Evolutionary conservation across 2,888 invertebrate genomes (phyloP).

Genomic region (Anorthoa munda): DNA sequence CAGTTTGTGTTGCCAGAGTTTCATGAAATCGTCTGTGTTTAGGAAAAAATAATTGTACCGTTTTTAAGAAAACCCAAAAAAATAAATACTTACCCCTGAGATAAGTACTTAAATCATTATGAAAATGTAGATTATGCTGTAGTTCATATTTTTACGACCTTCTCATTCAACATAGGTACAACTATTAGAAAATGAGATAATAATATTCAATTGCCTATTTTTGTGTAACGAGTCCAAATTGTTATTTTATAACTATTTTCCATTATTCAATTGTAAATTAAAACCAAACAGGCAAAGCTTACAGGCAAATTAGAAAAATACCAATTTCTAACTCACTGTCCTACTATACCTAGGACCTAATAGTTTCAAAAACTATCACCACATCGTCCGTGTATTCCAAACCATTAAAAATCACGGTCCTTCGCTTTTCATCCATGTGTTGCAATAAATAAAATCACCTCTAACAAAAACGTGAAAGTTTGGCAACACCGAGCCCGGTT

Average conservation of each 20-base stretch:
- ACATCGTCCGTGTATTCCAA: background rate
- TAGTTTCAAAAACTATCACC: background rate
- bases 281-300: background rate
- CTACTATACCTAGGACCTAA: background rate
- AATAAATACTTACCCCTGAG: too few relatives aligned
- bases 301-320: background rate
- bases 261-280: background rate
- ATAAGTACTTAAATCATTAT: too few relatives aligned
- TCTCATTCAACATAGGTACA: too few relatives aligned
- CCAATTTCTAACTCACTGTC: background rate
- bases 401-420: conserved; percentile 12
- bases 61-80: background rate
- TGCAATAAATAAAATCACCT: conserved; percentile 27
- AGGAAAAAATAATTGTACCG: background rate
- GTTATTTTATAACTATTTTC: background rate
- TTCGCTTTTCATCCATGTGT: conserved; percentile 2
- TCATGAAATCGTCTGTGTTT: conserved; percentile 1
- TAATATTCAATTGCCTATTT: background rate
- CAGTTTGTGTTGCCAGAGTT: conserved; percentile 37
- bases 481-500: conserved; percentile 42
- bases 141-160: background rate
- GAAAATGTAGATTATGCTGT: background rate
- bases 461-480: conserved; percentile 12
- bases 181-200: too few relatives aligned
- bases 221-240: too few relatives aligned